Evolutionary conservation across 2,888 invertebrate genomes (phyloP), one percentile per base, ranked within the genome.

Genomic region (Cryptus armator): DNA sequence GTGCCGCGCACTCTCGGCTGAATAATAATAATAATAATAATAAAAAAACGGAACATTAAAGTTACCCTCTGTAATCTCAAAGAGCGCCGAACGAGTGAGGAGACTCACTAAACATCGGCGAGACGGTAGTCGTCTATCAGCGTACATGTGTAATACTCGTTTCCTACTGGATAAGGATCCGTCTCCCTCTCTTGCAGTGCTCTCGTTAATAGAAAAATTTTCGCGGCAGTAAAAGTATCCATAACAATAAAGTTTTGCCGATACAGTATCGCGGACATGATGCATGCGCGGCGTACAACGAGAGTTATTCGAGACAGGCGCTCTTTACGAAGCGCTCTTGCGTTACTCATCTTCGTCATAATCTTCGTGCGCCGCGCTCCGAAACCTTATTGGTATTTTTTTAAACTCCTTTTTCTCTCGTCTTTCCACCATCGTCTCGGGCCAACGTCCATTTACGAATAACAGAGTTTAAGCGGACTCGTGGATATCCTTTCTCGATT

Each of bases 151-250:
- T 77, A 44, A 79, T 78, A 75, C 81, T 75, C 67, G 66, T 79
- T 81, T 71, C 53, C 78, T 43, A 53, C 56, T 53, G 71, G 84
- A 85, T 85, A 82, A 79, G 78, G 75, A 85, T 79, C 84, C 43
- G 12, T n/a, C 48, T 48, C 29, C 48, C 0, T 59, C 29, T 59
- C 19, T 59, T 56, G 46, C 12, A 43, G 37, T 6, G 53, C 70
- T 71, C 64, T 79, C 70, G 81, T 75, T 79, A 75, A 85, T 81
- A 78, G 84, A 85, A 81, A 75, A 78, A 81, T 71, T 75, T 75
- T 59, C 19, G 5, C 24, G 29, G 24, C 43, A 5, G 53, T 74
- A 77, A 81, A 81, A 68, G 32, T 53, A 44, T 19, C 67, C 46
- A 24, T 16, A 67, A 67, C 67, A 16, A 44, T 43, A 67, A 67